Evolutionary conservation across 2,888 invertebrate genomes (phyloP).

Genomic region (Campopleginae sp.): DNA sequence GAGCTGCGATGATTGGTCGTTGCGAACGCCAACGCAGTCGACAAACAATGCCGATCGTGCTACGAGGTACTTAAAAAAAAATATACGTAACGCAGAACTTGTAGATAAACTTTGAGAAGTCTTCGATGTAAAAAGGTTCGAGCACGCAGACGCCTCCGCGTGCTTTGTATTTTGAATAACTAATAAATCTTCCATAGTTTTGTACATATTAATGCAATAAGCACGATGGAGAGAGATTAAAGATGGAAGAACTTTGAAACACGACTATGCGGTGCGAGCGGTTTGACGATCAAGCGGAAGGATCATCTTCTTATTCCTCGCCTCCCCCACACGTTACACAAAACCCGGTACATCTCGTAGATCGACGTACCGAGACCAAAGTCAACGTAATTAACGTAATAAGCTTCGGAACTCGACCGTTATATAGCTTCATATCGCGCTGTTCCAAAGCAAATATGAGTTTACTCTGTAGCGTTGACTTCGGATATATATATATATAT

Average conservation of each 20-base stretch:
- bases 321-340: neutral
- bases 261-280: neutral
- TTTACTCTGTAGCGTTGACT: neutral
- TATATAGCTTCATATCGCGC: slow-evolving; percentile 39
- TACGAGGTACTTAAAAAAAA: slow-evolving; percentile 13
- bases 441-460: slow-evolving; percentile 9
- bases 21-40: slow-evolving; percentile 61
- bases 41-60: slow-evolving; percentile 60
- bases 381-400: slow-evolving; percentile 50
- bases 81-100: neutral
- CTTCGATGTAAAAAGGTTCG: neutral
- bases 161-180: slow-evolving; percentile 36
- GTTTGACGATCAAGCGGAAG: neutral
- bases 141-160: slow-evolving; percentile 43
- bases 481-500: neutral
- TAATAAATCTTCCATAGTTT: slow-evolving; percentile 12
- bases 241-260: slow-evolving; percentile 18
- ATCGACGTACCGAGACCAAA: slow-evolving; percentile 28
- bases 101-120: slow-evolving; percentile 1
- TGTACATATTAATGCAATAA: slow-evolving; percentile 12
- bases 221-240: neutral
- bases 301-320: neutral
- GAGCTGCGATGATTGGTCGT: slow-evolving; percentile 15
- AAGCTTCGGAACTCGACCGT: slow-evolving; percentile 57
- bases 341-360: neutral